Base-by-base conservation (phyloP, 2,113 vertebrate genomes). In the Seriola rivoliana region DNA sequence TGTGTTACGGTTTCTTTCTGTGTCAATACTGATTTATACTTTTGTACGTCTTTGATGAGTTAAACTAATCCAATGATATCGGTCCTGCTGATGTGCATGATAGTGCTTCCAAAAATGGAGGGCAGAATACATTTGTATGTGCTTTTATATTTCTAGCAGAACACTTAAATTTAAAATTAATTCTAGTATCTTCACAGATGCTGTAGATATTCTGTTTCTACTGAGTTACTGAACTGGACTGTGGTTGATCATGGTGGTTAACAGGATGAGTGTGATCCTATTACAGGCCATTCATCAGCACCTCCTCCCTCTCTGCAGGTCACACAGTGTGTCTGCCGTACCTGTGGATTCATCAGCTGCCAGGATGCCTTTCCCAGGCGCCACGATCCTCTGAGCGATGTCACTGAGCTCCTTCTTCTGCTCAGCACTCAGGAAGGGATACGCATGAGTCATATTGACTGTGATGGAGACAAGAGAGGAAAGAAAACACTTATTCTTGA, bases 291-390 rank as follows among this genome's bases (percentile, higher is more conserved):
- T 44, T 71, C 50, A 55, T 42, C 23, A 23, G 36, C 29, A 36
- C 52, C 34, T 19, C 14, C 6, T 60, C 4, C 50, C 7, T 17
- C 46, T 48, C 5, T 42, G 23, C 38, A n/a, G 42, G 32, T 38
- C 38, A 16, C 32, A 29, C 32, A 5, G 5, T 8, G 3, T 6
- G 46, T 1, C 48, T 38, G 52, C 32, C n/a, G 19, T 81, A 97
- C 97, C 96, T 0, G 96, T 97, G 80, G 96, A 97, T 87, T 97
- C 97, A 88, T 97, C 96, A 5, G 97, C 97, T 14, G 97, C 96
- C 48, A 97, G 93, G 91, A 97, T 97, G 32, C 97, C 96, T 86
- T 96, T 97, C 17, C 96, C 97, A 0, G 95, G 75, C 4, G 96
- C 95, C 3, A 96, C 95, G 1, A 97, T 97, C 40, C 85, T 95